Evolutionary conservation across 2,888 invertebrate genomes (phyloP).

Genomic region (Apodemia zela): DNA sequence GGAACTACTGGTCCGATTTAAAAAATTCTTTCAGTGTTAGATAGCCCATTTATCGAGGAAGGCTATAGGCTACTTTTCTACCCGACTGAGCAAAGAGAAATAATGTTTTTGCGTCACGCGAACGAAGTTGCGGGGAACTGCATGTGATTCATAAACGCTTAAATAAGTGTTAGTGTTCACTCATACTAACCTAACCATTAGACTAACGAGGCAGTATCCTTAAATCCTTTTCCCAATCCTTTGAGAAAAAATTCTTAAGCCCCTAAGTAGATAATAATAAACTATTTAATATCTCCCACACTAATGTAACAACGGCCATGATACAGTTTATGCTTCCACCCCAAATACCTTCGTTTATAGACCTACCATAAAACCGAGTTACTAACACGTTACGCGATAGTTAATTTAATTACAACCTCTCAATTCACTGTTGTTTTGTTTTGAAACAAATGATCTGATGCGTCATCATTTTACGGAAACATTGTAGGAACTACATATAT

Average conservation of each 20-base stretch:
- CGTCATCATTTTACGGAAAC: background rate
- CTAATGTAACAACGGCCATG: background rate
- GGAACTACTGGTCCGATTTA: no score
- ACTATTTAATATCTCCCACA: conserved; percentile 3
- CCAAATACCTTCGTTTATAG: conserved; percentile 7
- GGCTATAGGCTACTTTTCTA: no score
- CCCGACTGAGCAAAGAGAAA: no score
- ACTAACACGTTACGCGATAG: conserved; percentile 4
- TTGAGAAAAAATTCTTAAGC: no score
- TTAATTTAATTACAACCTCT: background rate
- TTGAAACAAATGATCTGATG: background rate
- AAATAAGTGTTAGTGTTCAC: no score
- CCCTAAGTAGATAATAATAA: background rate
- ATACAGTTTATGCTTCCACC: background rate
- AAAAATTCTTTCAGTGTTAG: no score
- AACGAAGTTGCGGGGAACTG: no score
- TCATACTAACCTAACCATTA: no score
- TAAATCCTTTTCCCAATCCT: background rate
- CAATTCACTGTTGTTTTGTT: conserved; percentile 13
- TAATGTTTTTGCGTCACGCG: no score
- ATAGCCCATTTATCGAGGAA: no score
- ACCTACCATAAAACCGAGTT: background rate
- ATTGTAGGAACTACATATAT: no score
- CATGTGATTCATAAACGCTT: no score
- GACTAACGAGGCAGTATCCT: background rate